A percentile compares a stretch with the other conserved stretches of the same genome.
phyloP scores from a whole-genome alignment of 2,113 vertebrate genomes.

The Alosa alosa region DNA sequence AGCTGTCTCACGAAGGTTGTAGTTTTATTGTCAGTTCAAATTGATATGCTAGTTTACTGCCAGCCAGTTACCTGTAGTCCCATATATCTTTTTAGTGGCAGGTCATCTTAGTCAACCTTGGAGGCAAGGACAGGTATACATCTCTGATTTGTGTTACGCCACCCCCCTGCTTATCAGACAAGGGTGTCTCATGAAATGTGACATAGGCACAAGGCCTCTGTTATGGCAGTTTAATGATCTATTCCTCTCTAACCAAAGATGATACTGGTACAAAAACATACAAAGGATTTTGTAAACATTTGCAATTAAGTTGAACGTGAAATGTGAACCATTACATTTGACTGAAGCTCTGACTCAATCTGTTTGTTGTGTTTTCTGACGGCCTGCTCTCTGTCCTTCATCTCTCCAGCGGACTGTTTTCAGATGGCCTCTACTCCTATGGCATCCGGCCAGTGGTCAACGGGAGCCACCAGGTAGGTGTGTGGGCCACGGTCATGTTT shows the following conservation, averaged over 20 bases:
- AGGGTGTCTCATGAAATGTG: neutral
- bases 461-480: slow-evolving; percentile 61
- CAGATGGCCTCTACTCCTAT: slow-evolving; percentile 82
- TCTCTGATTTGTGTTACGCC: neutral
- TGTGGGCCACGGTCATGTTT: too few relatives aligned
- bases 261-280: too few relatives aligned
- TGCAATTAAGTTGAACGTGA: too few relatives aligned
- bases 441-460: slow-evolving; percentile 76
- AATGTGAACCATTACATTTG: too few relatives aligned
- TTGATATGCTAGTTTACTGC: neutral
- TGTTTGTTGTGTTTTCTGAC: neutral
- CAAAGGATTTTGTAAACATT: neutral
- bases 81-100: neutral
- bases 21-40: neutral
- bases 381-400: slow-evolving; percentile 12
- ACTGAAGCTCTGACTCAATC: neutral
- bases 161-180: neutral
- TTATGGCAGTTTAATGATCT: too few relatives aligned
- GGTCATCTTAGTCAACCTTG: neutral
- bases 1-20: neutral
- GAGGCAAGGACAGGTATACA: neutral
- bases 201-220: neutral
- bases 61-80: neutral
- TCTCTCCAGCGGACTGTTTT: slow-evolving; percentile 84
- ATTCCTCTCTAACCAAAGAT: too few relatives aligned